Base-by-base conservation (phyloP, 2,888 invertebrate genomes). In the Chloromyia formosa region DNA sequence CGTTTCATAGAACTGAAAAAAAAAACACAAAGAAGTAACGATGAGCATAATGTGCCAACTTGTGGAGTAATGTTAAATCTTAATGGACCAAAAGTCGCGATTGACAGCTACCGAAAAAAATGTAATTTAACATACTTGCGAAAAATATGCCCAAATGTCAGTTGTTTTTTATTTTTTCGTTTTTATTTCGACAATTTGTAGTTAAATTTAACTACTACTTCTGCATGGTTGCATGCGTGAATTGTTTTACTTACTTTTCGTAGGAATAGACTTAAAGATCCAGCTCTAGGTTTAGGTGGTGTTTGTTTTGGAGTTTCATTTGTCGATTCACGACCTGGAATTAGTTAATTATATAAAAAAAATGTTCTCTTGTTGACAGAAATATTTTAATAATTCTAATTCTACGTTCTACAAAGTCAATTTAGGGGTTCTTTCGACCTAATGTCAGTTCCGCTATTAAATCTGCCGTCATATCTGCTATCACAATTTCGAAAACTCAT, bases 1-100 rank as follows among this genome's bases (percentile, higher is more conserved):
- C 78, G 99, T 86, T 83, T 94, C 93, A 86, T 98, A 99, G 81
- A 98, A 95, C 93, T 82, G 66, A 1, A 78, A 76, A 42, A 64
- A 45, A 40, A 45, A 69, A 81, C 75, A 61, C 74, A 35, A 20
- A 75, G 56, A 54, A 62, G 42, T 42, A 9, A 9, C 5, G 12
- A 42, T 42, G 7, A 42, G 5, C 7, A 42, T 5, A 42, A 42
- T 12, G 42, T 71, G 14, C 10, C 54, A 77, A 64, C 20, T 35
- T 66, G 64, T 76, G 71, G 45, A 53, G 73, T n/a, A 69, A 27
- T 61, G 23, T 58, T 22, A 40, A 64, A 35, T 53, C 5, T 54
- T n/a, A 42, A 42, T 42, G 12, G 42, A 12, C 12, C 42, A 42
- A 42, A 42, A 42, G n/a, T n/a, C n/a, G n/a, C n/a, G n/a, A n/a